Base-by-base conservation (phyloP, 1,140 invertebrate genomes). In the Zaprionus davidi region DNA sequence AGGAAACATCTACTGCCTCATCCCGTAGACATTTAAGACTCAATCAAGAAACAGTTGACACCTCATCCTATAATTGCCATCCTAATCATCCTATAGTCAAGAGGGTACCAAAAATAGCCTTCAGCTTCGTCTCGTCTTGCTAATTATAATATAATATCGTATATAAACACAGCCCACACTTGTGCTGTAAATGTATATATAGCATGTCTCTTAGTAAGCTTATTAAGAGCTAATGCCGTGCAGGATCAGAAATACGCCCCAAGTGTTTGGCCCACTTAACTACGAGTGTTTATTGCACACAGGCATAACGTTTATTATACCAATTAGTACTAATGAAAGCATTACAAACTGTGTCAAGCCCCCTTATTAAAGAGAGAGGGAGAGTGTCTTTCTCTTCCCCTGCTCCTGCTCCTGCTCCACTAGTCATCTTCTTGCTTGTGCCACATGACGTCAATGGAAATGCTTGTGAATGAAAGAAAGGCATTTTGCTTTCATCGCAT, bases 251-350 rank as follows among this genome's bases (percentile, higher is more conserved):
- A 51, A 13, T 24, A 13, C 11, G 44, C 46, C 22, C 12, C 20
- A 13, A 51, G 46, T 24, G 41, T 17, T 7, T 59, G 57, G 34
- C 57, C 36, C 57, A 59, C 46, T 24, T 51, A 51, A 24, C 24
- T 13, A 24, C 46, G 46, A 24, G 46, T 51, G 46, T 51, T 24
- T 51, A 24, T 51, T 12, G 20, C 46, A 51, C 12, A 51, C 46
- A 51, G 46, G 46, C 46, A 51, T 51, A 51, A 38, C 26, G 20
- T 44, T 71, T 71, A 22, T 13, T 31, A 22, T 41, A n/a, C 46
- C 68, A 62, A 69, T 69, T 69, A 53, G 17, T 44, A 9, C 31
- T 60, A 69, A 69, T 69, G 57, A 60, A 60, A 69, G 57, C 67
- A 69, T 31, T 51, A 38, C 44, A 69, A 69, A 69, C 67, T 62